Evolutionary conservation across 2,113 vertebrate species (phyloP), one percentile per base, ranked within the genome.

Genomic region (Mormoops blainvillei): DNA sequence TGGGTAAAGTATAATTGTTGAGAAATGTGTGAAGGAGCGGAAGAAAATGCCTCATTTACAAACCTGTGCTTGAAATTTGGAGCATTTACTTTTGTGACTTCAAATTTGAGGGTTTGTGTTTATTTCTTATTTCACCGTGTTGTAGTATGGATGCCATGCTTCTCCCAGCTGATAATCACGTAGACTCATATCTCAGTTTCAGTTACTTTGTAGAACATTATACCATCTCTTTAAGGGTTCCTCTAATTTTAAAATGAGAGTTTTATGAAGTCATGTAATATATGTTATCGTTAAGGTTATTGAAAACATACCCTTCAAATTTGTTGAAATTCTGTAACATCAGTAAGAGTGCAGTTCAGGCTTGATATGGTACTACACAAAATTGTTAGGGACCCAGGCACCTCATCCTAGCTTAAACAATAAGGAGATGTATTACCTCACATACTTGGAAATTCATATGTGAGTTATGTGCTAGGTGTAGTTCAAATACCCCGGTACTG

Each of bases 71-170:
- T 95, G 31, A 8, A 88, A 24, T 91, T 88, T 70, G 58, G 18
- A 90, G 52, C 87, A 80, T 94, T 36, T 92, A 33, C 63, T 88
- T 61, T 48, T 84, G 22, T 92, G 86, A 87, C 38, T 92, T 95
- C 77, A 41, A 70, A 93, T 86, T 93, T 85, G 67, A 96, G 12
- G 36, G 26, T 81, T 93, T 38, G 28, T 81, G n/a, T 38, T 90
- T 86, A 70, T 67, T 88, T 76, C 43, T 92, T 38, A 50, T 16
- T 76, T 88, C 3, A 68, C 43, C 38, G 19, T 85, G 45, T 71
- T 90, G 16, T 91, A 83, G 19, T 93, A 71, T 36, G 31, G 36
- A 94, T 84, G 31, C 19, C 45, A 11, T 83, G 36, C 92, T 96
- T 78, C 68, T 91, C 43, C 82, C 87, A 90, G 13, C 31, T 58